These are phyloP conservation scores for Callosobruchus maculatus DNA, from an alignment of 2,888 invertebrate genomes.

Conservation along the genomic window DNA sequence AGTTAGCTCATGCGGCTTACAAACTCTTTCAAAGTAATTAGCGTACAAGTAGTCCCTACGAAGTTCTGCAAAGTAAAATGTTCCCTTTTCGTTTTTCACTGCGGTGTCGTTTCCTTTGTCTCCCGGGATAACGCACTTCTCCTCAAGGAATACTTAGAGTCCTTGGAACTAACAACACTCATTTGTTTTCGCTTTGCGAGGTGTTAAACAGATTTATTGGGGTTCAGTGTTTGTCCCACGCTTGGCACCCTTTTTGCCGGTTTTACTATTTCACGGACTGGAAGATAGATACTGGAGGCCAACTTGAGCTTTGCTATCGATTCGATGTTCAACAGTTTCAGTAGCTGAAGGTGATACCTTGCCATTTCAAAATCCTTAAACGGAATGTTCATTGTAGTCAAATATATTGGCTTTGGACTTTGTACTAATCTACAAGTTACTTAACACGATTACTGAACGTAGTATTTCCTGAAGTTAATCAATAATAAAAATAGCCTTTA, in stretches of 20 bases:
- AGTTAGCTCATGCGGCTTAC: too few species aligned
- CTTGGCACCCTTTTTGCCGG: background rate
- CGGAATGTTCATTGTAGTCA: too few species aligned
- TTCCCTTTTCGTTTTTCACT: background rate
- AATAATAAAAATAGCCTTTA: too few species aligned
- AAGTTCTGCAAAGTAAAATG: background rate
- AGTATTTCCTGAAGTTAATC: too few species aligned
- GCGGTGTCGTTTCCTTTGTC: background rate
- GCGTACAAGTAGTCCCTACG: background rate
- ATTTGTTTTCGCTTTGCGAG: background rate
- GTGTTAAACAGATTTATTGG: background rate
- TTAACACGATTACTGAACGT: too few species aligned
- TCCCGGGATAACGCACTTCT: background rate
- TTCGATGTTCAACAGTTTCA: too few species aligned
- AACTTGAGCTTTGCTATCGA: too few species aligned
- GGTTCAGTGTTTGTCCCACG: background rate
- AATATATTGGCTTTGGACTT: too few species aligned
- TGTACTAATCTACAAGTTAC: too few species aligned
- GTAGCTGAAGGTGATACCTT: too few species aligned
- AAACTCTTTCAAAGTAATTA: background rate
- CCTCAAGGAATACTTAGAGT: background rate
- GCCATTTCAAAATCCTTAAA: too few species aligned
- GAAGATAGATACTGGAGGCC: background rate
- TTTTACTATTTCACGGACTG: background rate
- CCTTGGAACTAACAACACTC: background rate